These are phyloP conservation scores for Druon quercuslanigerum DNA, from an alignment of 1,140 invertebrate species.

Conservation along the genomic window DNA sequence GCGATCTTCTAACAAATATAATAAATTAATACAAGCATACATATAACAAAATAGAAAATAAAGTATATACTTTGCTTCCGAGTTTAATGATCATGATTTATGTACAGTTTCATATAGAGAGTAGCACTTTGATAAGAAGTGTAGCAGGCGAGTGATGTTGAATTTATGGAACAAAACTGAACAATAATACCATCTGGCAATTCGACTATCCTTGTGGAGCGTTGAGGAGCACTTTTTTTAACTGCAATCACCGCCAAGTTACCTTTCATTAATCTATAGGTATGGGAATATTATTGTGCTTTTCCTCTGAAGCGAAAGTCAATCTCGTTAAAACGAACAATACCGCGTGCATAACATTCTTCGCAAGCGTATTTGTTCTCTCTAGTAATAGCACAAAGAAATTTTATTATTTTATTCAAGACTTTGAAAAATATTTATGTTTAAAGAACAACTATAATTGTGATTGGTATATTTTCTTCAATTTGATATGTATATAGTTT, in stretches of 20 bases:
- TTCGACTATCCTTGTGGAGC: slow-evolving; percentile 1
- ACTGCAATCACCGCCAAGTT: slow-evolving; percentile 16
- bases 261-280: slow-evolving; percentile 29
- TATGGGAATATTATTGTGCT: slow-evolving; percentile 24
- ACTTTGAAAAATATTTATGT: not conserved
- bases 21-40: no score
- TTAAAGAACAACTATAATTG: not conserved
- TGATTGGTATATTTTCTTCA: no score
- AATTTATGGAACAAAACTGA: slow-evolving; percentile 19
- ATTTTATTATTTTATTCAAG: not conserved
- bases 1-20: no score
- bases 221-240: slow-evolving; percentile 18
- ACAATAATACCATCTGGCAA: slow-evolving; percentile 7
- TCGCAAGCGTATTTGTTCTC: not conserved
- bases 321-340: slow-evolving; percentile 14
- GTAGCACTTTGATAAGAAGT: slow-evolving; percentile 8
- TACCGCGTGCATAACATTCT: not conserved
- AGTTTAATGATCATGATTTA: not conserved
- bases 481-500: not conserved
- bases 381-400: not conserved
- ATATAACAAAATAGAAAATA: no score
- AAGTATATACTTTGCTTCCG: not conserved
- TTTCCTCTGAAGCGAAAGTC: slow-evolving; percentile 19
- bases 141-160: not conserved
- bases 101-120: not conserved